Conservation (phyloP, 2,797 vertebrate species). For the Phrynocephalus forsythii region DNA sequence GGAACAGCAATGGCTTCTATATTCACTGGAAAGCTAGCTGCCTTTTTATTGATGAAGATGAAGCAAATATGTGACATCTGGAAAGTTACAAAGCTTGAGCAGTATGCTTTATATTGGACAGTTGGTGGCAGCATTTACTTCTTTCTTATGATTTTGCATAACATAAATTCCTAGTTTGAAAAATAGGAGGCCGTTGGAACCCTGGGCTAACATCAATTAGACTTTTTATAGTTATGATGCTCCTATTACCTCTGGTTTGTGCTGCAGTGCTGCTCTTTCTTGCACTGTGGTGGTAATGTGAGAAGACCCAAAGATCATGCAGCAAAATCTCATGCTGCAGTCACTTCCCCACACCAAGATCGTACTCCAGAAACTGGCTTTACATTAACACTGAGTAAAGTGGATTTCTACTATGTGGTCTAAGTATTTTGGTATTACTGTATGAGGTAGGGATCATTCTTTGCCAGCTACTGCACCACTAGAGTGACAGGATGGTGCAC, state of each 20-base stretch:
- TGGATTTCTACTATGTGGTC: not conserved
- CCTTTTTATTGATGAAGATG: not conserved
- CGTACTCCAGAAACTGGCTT: not conserved
- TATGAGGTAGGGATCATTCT: not conserved
- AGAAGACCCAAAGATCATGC: not conserved
- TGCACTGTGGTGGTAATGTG: not conserved
- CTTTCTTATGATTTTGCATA: conserved; percentile 45
- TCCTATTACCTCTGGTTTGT: not conserved
- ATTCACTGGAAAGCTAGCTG: not conserved
- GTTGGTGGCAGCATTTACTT: conserved; percentile 58
- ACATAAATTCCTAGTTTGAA: conserved; percentile 56
- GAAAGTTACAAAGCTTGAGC: not conserved
- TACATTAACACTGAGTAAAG: no score
- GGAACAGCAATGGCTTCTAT: not conserved
- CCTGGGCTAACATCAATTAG: conserved; percentile 14
- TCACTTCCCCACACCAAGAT: not conserved
- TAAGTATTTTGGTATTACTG: not conserved
- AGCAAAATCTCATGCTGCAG: not conserved
- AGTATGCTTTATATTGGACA: conserved; percentile 34
- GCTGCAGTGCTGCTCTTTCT: not conserved
- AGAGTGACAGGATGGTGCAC: conserved; percentile 24
- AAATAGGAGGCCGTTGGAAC: conserved; percentile 53
- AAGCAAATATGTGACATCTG: not conserved
- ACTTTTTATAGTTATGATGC: not conserved
- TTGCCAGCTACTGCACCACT: not conserved